Conservation (phyloP, 2,888 invertebrate genomes). For the Anticlea derivata region DNA sequence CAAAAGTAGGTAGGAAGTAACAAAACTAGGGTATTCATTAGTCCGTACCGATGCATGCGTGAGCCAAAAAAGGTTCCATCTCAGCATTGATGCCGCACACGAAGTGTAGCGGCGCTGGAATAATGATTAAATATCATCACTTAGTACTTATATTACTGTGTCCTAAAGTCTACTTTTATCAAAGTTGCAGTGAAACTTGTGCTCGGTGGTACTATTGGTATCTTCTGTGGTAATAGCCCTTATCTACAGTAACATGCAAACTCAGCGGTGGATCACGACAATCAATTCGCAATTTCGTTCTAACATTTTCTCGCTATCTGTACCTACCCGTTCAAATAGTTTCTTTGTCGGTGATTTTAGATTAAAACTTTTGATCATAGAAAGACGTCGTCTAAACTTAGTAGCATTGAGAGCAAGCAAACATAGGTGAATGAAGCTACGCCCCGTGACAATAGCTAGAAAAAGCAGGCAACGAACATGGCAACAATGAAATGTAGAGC, state of each 20-base stretch:
- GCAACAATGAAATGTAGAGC: too few species aligned
- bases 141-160: too few species aligned
- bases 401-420: conserved; percentile 13
- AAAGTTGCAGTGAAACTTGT: conserved; percentile 7
- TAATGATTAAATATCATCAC: too few species aligned
- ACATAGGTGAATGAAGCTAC: too few species aligned
- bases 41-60: too few species aligned
- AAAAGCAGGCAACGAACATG: too few species aligned
- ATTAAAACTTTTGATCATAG: conserved; percentile 27
- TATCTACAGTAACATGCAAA: conserved; percentile 76
- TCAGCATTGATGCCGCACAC: too few species aligned
- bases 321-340: conserved; percentile 23
- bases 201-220: not conserved
- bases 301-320: conserved; percentile 40
- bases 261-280: conserved; percentile 58
- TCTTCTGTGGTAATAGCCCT: conserved; percentile 40
- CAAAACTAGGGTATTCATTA: too few species aligned
- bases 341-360: conserved; percentile 28
- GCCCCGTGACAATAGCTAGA: too few species aligned
- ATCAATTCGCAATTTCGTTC: conserved; percentile 62
- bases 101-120: too few species aligned
- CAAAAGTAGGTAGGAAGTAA: too few species aligned
- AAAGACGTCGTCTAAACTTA: conserved; percentile 20
- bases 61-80: too few species aligned
- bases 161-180: not conserved